Base-by-base conservation (phyloP, 2,113 vertebrate species). In the Hippocampus abdominalis region DNA sequence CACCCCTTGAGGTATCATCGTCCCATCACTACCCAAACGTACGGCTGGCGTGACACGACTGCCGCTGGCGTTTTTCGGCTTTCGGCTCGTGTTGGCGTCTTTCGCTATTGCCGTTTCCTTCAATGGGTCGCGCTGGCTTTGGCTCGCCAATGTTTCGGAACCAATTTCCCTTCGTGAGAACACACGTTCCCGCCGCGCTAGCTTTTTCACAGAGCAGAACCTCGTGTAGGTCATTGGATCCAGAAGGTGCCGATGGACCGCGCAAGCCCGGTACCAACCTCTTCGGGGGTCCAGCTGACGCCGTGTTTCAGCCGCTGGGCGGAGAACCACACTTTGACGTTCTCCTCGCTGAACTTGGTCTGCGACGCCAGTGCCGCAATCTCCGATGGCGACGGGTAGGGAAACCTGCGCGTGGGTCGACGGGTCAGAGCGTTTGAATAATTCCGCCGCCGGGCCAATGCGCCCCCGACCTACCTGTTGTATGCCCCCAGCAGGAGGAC, bases 261-360 rank as follows among this genome's bases (percentile, higher is more conserved):
- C n/a, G n/a, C n/a, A n/a, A 9, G 1, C 7, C 1, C 6, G 0
- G 23, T 21, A 46, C 94, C 83, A 1, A 90, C 90, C 88, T 99
- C 97, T 83, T 99, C 97, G 0, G 97, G 97, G 0, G 97, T 99
- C 97, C 97, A 99, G 79, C 97, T 99, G 69, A 99, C 96, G 3
- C 97, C 97, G 0, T 98, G 96, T 72, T 99, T 99, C 70, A 99
- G 92, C 51, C 96, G 94, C 80, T 99, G 97, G 29, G 97, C 97
- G 65, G 97, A 98, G 88, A 99, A 98, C 97, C 97, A 99, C 66
- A 98, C 97, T 82, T 99, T 98, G 70, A 99, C 96, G 87, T 98
- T 96, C 69, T 99, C 97, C 85, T 98, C 97, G 0, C 94, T 95
- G 74, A 96, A 98, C 90, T 97, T 98, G 0, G 96, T 96, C 92